Base-by-base conservation (phyloP, 1,140 invertebrate genomes). In the Coenobita brevimanus region DNA sequence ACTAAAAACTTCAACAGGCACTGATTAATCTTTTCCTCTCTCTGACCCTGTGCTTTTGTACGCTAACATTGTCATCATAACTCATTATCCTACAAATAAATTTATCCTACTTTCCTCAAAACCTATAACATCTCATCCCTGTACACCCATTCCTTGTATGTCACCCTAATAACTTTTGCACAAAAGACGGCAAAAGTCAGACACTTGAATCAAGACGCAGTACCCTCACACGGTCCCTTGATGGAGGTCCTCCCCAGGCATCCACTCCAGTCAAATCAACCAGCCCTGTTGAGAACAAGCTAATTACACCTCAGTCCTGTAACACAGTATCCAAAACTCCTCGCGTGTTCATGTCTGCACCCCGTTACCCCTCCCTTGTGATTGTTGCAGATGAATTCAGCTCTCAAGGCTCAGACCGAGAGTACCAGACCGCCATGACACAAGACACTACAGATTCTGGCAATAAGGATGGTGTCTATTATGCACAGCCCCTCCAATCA, bases 401-500 rank as follows among this genome's bases (percentile, higher is more conserved):
- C 84, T 89, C 89, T 57, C 90, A 91, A 76, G 90, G 90, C 13
- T 89, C 89, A 80, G 90, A 91, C 75, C 85, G 87, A 36, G 90
- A 91, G 38, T 91, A 91, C 76, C 90, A 91, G 64, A 86, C 46
- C 41, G 85, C 80, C 54, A 80, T 91, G 57, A 83, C 62, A 24
- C 84, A 88, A 30, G 89, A 87, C 24, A 87, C 85, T 60, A 46
- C 69, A 8, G 89, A 89, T n/a, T 75, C 79, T 15, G 60, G 36
- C 43, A 60, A 38, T 24, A 87, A 87, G 57, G 76, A 87, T 27
- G 85, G 75, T 36, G 69, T 76, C 27, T 90, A 90, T 60, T 88
- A 83, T 57, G 82, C 89, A 27, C 81, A 71, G 30, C 89, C 89
- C 24, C 67, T 89, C 30, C 80, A 80, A 92, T 92, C 89, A 92